These are phyloP conservation scores for Xiphorhynchus elegans DNA, from an alignment of 2,113 vertebrate genomes.

Conservation along the genomic window DNA sequence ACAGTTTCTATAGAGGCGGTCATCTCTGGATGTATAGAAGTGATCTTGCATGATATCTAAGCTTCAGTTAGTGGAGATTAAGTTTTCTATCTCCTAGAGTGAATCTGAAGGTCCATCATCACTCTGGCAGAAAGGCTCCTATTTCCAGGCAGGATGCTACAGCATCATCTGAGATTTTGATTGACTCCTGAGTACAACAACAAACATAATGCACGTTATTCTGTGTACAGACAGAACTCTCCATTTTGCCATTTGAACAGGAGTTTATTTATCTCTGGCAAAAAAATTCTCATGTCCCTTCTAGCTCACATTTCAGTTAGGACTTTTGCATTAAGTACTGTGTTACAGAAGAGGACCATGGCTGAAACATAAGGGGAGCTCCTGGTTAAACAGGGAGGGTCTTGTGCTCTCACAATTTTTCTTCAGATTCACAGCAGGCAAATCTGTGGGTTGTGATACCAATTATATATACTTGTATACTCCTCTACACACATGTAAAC, in stretches of 20 bases:
- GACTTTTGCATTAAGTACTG: neutral
- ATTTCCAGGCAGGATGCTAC: neutral
- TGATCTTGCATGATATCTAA: neutral
- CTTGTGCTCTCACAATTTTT: rapidly evolving
- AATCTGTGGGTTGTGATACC: neutral
- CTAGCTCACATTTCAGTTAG: neutral
- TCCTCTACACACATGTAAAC: neutral
- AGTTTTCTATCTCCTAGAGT: neutral
- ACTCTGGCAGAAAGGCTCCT: neutral
- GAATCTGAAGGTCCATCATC: neutral
- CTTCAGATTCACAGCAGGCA: neutral
- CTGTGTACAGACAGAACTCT: neutral
- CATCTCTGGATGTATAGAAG: neutral
- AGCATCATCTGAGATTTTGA: neutral
- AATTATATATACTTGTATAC: neutral
- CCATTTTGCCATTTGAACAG: neutral
- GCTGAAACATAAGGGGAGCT: neutral
- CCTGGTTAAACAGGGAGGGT: neutral
- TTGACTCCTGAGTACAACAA: neutral
- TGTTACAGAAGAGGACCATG: neutral
- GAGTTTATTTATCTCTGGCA: neutral
- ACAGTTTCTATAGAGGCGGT: neutral
- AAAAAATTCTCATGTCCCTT: neutral
- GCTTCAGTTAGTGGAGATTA: neutral
- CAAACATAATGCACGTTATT: neutral